Base-by-base conservation (phyloP, 2,888 invertebrate genomes). In the Elmis aenea region DNA sequence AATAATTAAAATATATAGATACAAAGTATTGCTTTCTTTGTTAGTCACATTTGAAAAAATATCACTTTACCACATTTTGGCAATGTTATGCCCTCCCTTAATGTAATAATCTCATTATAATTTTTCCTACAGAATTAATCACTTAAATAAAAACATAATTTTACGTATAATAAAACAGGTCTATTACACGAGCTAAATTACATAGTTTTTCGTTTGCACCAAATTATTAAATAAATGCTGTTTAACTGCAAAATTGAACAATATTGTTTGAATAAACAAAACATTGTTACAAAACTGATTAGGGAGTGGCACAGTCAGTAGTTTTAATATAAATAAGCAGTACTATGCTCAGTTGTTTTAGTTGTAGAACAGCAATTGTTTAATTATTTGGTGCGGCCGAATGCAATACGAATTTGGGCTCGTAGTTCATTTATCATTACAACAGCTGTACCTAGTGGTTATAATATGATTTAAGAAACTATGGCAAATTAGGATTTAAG, bases 21-120 rank as follows among this genome's bases (percentile, higher is more conserved):
- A 81, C 75, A 77, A 76, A 74, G 79, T 81, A 81, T 81, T 82
- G 81, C 81, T 82, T 80, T 74, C 78, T 79, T 79, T 73, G 73
- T 76, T 79, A 76, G 75, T 79, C 78, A 79, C 77, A 76, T 76
- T 74, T 67, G 74, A 72, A 76, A 77, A 75, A 76, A 77, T 78
- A 77, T 77, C 77, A 77, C 77, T 73, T 67, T 59, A 62, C 59
- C 62, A 58, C 53, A 50, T 58, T 58, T 51, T 54, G 51, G 52
- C 55, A 51, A 46, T 39, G 38, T 39, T 40, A 38, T 46, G 46
- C 50, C 48, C 38, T 37, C 33, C 31, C 43, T 39, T 23, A 33
- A n/a, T n/a, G n/a, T n/a, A n/a, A n/a, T n/a, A 36, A 28, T 37
- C 22, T 42, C 33, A 24, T 44, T 38, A 44, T 38, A 42, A 16